phyloP scores from a whole-genome alignment of 2,113 vertebrate species.

The Tachuris rubrigastra region DNA sequence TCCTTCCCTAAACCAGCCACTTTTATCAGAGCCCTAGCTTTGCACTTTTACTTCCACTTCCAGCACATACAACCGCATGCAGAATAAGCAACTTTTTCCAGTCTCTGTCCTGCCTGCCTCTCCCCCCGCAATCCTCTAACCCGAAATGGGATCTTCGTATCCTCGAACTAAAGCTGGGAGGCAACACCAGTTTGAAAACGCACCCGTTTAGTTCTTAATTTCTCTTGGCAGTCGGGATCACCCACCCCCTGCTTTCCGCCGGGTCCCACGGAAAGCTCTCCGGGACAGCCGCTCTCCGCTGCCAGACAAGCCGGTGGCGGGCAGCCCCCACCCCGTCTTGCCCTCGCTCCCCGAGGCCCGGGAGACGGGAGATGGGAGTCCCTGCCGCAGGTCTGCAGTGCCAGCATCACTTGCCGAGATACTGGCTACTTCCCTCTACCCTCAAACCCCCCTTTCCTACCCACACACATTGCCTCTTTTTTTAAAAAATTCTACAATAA shows the following conservation, averaged over 20 bases:
- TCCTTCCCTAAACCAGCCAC: constrained; percentile 94
- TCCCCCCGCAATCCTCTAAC: neutral
- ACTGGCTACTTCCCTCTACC: neutral
- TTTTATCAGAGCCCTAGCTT: constrained; percentile 90
- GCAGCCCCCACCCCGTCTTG: neutral
- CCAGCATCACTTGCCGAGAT: neutral
- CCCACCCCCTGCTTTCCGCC: neutral
- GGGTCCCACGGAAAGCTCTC: neutral
- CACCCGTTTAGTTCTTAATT: neutral
- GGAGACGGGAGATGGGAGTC: neutral
- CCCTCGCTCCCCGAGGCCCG: neutral
- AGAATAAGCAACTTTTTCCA: constrained; percentile 57
- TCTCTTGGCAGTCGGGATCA: neutral
- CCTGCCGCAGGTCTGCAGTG: neutral
- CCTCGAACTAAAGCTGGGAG: neutral
- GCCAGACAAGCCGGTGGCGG: neutral
- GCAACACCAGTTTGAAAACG: neutral
- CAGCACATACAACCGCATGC: constrained; percentile 61
- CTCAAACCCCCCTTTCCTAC: neutral
- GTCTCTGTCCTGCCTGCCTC: neutral
- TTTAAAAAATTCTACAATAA: neutral
- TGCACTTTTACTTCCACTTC: constrained; percentile 88
- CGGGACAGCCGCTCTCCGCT: neutral
- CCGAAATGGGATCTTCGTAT: neutral
- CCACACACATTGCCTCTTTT: neutral